These are phyloP conservation scores for Lanius ludovicianus DNA, from an alignment of 2,113 vertebrate genomes.

Conservation along the genomic window DNA sequence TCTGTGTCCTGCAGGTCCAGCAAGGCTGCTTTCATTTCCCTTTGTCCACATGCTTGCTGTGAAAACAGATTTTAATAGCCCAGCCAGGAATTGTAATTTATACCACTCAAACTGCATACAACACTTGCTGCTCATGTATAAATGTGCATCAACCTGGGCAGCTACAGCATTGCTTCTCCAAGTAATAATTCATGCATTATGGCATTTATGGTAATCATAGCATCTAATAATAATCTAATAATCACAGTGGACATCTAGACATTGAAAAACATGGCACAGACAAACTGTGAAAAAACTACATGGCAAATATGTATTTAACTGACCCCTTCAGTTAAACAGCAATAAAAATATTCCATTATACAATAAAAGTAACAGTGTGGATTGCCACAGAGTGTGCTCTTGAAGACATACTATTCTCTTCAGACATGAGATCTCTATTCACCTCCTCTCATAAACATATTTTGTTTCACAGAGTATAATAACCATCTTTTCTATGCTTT, in stretches of 20 bases:
- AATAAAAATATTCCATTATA: not conserved
- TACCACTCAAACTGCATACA: not conserved
- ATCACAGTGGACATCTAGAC: not conserved
- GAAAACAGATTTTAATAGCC: constrained; percentile 1
- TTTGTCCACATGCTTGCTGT: not conserved
- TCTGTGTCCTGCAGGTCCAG: not conserved
- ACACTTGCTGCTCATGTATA: not conserved
- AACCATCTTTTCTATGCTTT: not conserved
- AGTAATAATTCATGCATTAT: not conserved
- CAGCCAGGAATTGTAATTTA: not conserved
- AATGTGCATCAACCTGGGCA: not conserved
- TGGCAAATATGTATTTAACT: not conserved
- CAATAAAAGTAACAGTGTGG: not conserved
- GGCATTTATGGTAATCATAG: not conserved
- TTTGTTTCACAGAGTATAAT: not conserved
- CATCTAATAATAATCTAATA: not conserved
- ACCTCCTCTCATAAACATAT: not conserved
- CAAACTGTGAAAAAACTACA: not conserved
- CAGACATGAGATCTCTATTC: not conserved
- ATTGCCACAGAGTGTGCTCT: not conserved
- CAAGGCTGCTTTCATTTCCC: not conserved
- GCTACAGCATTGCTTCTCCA: not conserved
- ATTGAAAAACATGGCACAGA: not conserved
- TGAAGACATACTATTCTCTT: not conserved
- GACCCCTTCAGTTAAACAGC: not conserved